These are phyloP conservation scores for Otocyon megalotis DNA, from an alignment of 2,113 vertebrate species.

Conservation along the genomic window DNA sequence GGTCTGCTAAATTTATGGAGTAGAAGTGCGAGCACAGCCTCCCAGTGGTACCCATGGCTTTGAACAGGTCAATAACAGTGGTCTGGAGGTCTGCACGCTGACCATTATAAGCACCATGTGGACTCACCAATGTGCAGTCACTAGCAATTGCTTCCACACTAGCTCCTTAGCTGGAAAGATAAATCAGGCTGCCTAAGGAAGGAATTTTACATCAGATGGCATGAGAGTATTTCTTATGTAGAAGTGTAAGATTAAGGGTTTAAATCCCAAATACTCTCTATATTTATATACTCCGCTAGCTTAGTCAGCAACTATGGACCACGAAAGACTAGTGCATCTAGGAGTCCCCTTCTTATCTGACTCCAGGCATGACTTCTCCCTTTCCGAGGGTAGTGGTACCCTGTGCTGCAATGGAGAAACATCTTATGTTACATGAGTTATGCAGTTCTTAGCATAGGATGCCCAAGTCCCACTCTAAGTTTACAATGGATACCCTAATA, in stretches of 20 bases:
- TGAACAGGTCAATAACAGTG: slow-evolving; percentile 71
- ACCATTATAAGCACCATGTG: slow-evolving; percentile 48
- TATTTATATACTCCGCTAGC: neutral
- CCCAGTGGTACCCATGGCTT: slow-evolving; percentile 63
- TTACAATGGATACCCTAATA: neutral
- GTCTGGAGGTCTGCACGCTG: slow-evolving; percentile 64
- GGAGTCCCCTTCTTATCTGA: neutral
- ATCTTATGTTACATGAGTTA: neutral
- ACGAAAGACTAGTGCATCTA: neutral
- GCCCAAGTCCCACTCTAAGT: neutral
- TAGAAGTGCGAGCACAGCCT: slow-evolving; percentile 71
- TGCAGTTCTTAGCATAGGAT: neutral
- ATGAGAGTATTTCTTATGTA: neutral
- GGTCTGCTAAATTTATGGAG: slow-evolving; percentile 80
- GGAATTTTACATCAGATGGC: neutral
- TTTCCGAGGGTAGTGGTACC: neutral
- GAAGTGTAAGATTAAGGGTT: neutral
- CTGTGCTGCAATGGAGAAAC: neutral
- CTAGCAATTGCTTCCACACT: slow-evolving; percentile 43
- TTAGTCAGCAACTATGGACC: neutral
- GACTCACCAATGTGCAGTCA: slow-evolving; percentile 19
- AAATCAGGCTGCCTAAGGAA: neutral
- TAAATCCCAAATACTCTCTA: neutral
- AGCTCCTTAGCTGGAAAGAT: slow-evolving; percentile 1
- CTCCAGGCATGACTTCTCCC: neutral